These are phyloP conservation scores for Remorina albescens DNA, from an alignment of 2,797 vertebrate genomes.

Conservation along the genomic window DNA sequence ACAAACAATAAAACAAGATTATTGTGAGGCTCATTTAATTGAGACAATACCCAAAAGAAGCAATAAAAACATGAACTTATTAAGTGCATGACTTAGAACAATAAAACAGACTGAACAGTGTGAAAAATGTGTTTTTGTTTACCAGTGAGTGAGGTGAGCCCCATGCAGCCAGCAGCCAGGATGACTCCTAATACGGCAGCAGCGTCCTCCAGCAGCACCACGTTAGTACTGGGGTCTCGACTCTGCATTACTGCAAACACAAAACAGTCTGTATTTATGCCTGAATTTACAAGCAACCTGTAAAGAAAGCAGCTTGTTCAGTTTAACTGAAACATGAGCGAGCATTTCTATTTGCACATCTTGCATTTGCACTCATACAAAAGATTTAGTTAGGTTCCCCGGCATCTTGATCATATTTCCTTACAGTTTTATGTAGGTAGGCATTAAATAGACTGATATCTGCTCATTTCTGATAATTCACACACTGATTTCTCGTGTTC, in stretches of 20 bases:
- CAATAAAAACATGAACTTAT: neutral
- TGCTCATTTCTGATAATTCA: neutral
- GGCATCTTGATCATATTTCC: neutral
- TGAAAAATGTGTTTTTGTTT: conserved; percentile 37
- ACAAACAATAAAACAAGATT: neutral
- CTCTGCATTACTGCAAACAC: conserved; percentile 91
- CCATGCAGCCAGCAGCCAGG: conserved; percentile 95
- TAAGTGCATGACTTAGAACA: neutral
- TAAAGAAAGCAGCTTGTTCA: no score
- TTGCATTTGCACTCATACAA: no score
- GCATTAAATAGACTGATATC: neutral
- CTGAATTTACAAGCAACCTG: neutral
- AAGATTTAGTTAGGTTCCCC: no score
- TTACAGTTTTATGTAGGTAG: neutral
- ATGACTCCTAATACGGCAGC: conserved; percentile 95
- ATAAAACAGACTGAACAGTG: neutral
- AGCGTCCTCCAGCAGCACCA: conserved; percentile 95
- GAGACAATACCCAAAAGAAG: neutral
- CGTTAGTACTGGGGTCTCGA: conserved; percentile 97
- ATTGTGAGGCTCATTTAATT: neutral
- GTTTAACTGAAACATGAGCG: neutral
- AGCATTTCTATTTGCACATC: no score
- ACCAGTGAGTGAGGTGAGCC: conserved; percentile 97
- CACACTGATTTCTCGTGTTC: conserved; percentile 56
- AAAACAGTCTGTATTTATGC: conserved; percentile 7